Base-by-base conservation (phyloP, 2,797 vertebrate species). In the Gymnoscopelus microlampas region DNA sequence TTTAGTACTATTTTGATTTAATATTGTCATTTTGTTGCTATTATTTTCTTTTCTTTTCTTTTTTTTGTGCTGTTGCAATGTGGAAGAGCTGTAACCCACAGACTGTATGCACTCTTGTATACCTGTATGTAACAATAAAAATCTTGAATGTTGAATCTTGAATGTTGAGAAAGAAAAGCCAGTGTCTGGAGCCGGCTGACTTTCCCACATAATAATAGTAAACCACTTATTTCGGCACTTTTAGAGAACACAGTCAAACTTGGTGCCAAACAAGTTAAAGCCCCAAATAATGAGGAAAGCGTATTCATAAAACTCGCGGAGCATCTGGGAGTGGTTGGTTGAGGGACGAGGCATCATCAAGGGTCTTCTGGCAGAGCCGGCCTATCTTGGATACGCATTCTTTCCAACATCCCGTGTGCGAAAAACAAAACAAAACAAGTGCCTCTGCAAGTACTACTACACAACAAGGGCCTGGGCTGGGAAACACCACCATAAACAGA, bases 341-440 rank as follows among this genome's bases (percentile, higher is more conserved):
- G 93, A 85, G 93, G 90, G 95, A 95, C 70, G 91, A 93, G 77
- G 95, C 95, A 71, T 96, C 95, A 87, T 97, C 95, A 78, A 96
- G 93, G 82, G 74, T 96, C 95, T 79, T 44, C 93, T 96, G 87
- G 96, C 95, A 76, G 91, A 90, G 80, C 90, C 91, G 23, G 90
- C 94, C 86, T 95, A 93, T 94, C 88, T 91, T 96, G 93, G 97
- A 96, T 93, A 44, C 90, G 76, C 94, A 94, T 89, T 96, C 94
- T 92, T 97, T 95, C 92, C 96, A 94, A 91, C 80, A 88, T 86
- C 74, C 81, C 88, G 92, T 88, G 91, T 89, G 39, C 9, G 39
- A 92, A 90, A 89, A 93, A 90, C 86, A 90, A 91, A 92, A 90
- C 83, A 89, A 90, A 90, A 90, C 79, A 88, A 91, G 81, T 83